A percentile compares a stretch with the other conserved stretches of the same genome.
These are phyloP conservation scores for Chalcis sispes DNA, from an alignment of 2,888 invertebrate species.

Conservation along the genomic window DNA sequence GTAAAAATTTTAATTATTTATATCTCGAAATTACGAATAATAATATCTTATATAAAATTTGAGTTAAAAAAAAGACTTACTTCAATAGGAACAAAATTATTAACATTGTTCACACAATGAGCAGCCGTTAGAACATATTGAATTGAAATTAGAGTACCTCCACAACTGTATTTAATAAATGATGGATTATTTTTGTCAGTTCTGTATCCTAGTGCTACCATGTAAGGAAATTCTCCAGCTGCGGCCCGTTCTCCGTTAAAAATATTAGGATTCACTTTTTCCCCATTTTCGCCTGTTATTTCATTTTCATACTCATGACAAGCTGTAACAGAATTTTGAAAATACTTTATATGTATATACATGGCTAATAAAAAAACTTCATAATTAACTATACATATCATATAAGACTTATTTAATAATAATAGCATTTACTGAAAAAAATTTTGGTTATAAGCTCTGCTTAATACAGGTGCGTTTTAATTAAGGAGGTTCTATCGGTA, in stretches of 20 bases:
- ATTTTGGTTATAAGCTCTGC: too few species aligned
- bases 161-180: slow-evolving; percentile 65
- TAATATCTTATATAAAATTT: not conserved
- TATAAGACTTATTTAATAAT: too few species aligned
- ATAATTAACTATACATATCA: too few species aligned
- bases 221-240: slow-evolving; percentile 67
- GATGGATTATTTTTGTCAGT: slow-evolving; percentile 46
- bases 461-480: too few species aligned
- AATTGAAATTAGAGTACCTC: slow-evolving; percentile 69
- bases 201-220: slow-evolving; percentile 68
- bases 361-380: too few species aligned
- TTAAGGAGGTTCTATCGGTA: too few species aligned
- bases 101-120: slow-evolving; percentile 69
- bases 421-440: too few species aligned
- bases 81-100: slow-evolving; percentile 64
- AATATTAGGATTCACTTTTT: slow-evolving; percentile 58
- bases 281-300: slow-evolving; percentile 39
- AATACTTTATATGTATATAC: not conserved
- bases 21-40: too few species aligned
- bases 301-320: slow-evolving; percentile 67
- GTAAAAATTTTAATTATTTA: too few species aligned
- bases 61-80: slow-evolving; percentile 60
- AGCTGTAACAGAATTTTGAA: slow-evolving; percentile 58
- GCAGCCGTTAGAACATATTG: slow-evolving; percentile 70
- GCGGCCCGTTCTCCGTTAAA: slow-evolving; percentile 61